A percentile compares a stretch with the other conserved stretches of the same genome.
phyloP scores from a whole-genome alignment of 1,140 invertebrate species.

The Zophobas morio region DNA sequence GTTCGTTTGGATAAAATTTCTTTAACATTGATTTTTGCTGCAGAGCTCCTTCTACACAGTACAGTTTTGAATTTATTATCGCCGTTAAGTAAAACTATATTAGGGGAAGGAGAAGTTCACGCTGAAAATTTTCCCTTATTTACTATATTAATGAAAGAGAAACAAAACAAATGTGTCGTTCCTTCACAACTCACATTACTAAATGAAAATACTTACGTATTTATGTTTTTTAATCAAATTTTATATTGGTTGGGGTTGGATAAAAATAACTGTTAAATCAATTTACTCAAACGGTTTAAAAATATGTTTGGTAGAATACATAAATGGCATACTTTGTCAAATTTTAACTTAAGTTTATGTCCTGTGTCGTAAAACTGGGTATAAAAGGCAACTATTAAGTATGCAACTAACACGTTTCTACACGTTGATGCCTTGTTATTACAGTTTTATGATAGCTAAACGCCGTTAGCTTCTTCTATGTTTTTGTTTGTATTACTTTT shows the following conservation, averaged over 20 bases:
- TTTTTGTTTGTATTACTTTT: neutral
- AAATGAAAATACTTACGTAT: neutral
- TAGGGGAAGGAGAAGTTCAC: no score
- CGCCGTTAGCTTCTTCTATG: neutral
- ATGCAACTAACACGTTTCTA: conserved; percentile 3
- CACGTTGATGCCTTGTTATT: neutral
- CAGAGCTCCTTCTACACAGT: no score
- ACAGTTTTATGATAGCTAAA: neutral
- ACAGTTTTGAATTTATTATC: no score
- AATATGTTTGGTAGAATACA: neutral
- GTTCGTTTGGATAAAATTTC: neutral
- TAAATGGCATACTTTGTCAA: neutral
- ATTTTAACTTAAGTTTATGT: neutral
- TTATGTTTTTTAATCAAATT: neutral
- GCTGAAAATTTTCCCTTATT: no score
- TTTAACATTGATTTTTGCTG: no score
- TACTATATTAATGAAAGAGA: no score
- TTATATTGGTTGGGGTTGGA: no score
- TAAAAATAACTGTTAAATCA: no score
- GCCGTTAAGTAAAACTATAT: no score
- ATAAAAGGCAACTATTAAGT: neutral
- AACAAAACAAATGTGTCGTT: neutral
- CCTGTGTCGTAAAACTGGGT: neutral
- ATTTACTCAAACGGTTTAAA: no score
- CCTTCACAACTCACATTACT: neutral